Base-by-base conservation (phyloP, 2,888 invertebrate genomes). In the Hydraecia micacea region DNA sequence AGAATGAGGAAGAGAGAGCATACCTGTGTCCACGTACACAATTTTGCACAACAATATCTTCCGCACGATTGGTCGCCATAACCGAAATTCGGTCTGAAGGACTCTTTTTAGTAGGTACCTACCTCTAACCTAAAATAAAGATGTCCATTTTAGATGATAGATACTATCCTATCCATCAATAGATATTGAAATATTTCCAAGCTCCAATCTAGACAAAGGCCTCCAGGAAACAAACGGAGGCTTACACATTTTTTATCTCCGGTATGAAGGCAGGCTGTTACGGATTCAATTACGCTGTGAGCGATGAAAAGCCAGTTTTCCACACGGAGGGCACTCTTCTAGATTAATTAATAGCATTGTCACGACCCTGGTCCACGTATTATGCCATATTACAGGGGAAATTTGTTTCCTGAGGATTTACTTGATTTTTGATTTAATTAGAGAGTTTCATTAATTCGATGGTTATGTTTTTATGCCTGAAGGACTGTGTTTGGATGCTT, bases 311-410 rank as follows among this genome's bases (percentile, higher is more conserved):
- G 84, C 32, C 72, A 60, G 73, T 60, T 86, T 84, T 80, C 80
- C 75, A 46, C 80, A 62, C 69, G 80, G 49, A 77, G 68, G 60
- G 66, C 60, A 62, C 84, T 86, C 75, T 66, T 77, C 77, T 62
- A 55, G 81, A 80, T 81, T 87, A 85, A 88, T 88, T 88, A 87
- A 82, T 79, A 79, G 75, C 73, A 70, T 79, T 75, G 75, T 74
- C 81, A 39, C 60, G 72, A 86, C 87, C 89, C 80, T 82, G 70
- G 86, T 87, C 82, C 79, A 75, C 68, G 73, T 69, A 81, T 79
- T 70, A 80, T 77, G 76, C 66, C 49, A 52, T 65, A 77, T 72
- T 69, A 65, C 70, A 8, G 42, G 8, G 18, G 55, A 62, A 42
- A 67, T 83, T 72, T 86, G 78, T 77, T 60, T 86, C 55, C n/a